These are phyloP conservation scores for Dione juno DNA, from an alignment of 2,888 invertebrate species.

Conservation along the genomic window DNA sequence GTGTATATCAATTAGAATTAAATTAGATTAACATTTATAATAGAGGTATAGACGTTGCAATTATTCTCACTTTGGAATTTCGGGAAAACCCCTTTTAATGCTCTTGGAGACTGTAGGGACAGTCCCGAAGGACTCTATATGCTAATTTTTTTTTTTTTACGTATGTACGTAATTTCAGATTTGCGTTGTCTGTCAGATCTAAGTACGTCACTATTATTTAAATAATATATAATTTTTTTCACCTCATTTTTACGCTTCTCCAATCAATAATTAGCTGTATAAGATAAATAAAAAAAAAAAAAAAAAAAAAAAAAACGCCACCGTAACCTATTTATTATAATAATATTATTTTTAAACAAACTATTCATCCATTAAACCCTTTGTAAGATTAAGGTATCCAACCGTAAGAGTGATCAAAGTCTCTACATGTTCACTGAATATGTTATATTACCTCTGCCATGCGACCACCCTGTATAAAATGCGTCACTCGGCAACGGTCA, in stretches of 20 bases:
- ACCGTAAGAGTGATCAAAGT: conserved; percentile 66
- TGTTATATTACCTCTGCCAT: conserved; percentile 60
- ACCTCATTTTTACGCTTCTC: background rate
- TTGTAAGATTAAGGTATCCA: conserved; percentile 63
- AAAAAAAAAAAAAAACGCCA: conserved; percentile 19
- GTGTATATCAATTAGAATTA: too few relatives aligned
- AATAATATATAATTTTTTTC: too few relatives aligned
- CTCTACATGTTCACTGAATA: conserved; percentile 62
- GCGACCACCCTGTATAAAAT: conserved; percentile 68
- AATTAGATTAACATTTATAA: too few relatives aligned
- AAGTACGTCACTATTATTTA: too few relatives aligned
- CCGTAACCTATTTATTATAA: conserved; percentile 32
- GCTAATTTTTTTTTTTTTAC: too few relatives aligned
- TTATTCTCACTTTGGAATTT: too few relatives aligned
- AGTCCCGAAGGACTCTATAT: too few relatives aligned
- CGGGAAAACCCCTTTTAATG: too few relatives aligned
- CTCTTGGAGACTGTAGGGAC: too few relatives aligned
- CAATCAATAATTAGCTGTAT: background rate
- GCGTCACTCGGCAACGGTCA: conserved; percentile 49
- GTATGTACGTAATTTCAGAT: too few relatives aligned
- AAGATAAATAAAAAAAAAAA: background rate
- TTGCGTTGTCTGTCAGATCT: too few relatives aligned
- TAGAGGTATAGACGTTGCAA: too few relatives aligned
- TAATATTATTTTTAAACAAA: conserved; percentile 27
- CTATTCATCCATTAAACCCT: conserved; percentile 48